Evolutionary conservation across 1,140 invertebrate species (phyloP).

Genomic region (Lerema accius): DNA sequence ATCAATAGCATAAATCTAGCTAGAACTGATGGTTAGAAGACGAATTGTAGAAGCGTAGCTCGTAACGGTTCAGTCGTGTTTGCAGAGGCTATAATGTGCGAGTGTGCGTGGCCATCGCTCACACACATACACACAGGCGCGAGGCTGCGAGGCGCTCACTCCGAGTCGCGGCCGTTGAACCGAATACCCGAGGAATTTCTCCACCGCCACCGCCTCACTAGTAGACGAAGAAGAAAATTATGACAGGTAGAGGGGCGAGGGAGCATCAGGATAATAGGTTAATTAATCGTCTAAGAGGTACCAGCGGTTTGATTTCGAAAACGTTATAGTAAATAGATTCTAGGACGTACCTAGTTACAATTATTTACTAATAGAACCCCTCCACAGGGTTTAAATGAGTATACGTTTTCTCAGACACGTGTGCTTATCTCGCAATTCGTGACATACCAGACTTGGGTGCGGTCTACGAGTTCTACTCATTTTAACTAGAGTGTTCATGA

Average conservation of each 20-base stretch:
- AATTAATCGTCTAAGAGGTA: conserved; percentile 3
- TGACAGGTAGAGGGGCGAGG: conserved; percentile 32
- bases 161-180: conserved; percentile 77
- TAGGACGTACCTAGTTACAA: neutral
- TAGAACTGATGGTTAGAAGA: conserved; percentile 37
- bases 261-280: conserved; percentile 17
- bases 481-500: conserved; percentile 13
- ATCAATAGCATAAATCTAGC: conserved; percentile 19
- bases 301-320: neutral
- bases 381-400: conserved; percentile 3
- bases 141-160: conserved; percentile 52
- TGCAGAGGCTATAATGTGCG: conserved; percentile 61
- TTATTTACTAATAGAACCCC: neutral
- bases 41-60: conserved; percentile 51
- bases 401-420: conserved; percentile 43
- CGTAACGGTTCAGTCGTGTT: conserved; percentile 77
- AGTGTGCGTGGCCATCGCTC: conserved; percentile 63
- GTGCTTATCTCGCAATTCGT: conserved; percentile 56
- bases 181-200: conserved; percentile 80
- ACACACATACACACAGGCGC: conserved; percentile 55
- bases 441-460: conserved; percentile 60
- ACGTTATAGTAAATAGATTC: no score
- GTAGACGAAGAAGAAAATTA: conserved; percentile 41
- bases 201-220: conserved; percentile 48
- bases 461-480: conserved; percentile 40